Conservation (phyloP, 1,140 invertebrate species). For the Neodiprion lecontei region DNA sequence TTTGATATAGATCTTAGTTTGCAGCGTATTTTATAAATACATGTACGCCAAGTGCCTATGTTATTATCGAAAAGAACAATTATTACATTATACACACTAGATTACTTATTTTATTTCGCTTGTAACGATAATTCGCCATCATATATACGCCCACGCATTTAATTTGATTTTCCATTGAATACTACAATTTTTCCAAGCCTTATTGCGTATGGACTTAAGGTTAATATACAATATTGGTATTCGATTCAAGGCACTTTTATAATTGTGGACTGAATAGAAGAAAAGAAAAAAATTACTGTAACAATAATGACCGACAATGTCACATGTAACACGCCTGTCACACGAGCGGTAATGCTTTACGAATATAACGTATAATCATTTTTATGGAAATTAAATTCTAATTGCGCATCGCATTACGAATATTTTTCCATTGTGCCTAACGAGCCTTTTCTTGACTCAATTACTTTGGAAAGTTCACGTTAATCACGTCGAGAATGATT, state of each 20-base stretch:
- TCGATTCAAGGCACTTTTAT: not conserved
- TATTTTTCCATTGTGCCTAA: no score
- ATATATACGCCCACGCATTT: not conserved
- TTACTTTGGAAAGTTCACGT: no score
- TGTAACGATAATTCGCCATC: not conserved
- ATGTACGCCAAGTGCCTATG: conserved; percentile 1
- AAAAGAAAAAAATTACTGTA: no score
- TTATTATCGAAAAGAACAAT: not conserved
- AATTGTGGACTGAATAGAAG: not conserved
- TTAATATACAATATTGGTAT: not conserved
- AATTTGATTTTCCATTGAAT: conserved; percentile 12
- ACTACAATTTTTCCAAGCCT: conserved; percentile 17
- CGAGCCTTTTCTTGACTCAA: no score
- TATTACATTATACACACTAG: not conserved
- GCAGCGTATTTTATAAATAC: not conserved
- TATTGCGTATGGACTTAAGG: not conserved
- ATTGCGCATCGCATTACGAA: no score
- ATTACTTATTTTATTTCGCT: not conserved
- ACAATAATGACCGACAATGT: no score
- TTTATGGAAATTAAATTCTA: no score
- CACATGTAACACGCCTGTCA: no score
- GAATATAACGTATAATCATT: no score
- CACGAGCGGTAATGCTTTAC: no score
- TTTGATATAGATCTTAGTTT: conserved; percentile 4
- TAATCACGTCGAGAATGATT: no score